These are phyloP conservation scores for Drosophila bifasciata DNA, from an alignment of 1,140 invertebrate genomes.

Conservation along the genomic window DNA sequence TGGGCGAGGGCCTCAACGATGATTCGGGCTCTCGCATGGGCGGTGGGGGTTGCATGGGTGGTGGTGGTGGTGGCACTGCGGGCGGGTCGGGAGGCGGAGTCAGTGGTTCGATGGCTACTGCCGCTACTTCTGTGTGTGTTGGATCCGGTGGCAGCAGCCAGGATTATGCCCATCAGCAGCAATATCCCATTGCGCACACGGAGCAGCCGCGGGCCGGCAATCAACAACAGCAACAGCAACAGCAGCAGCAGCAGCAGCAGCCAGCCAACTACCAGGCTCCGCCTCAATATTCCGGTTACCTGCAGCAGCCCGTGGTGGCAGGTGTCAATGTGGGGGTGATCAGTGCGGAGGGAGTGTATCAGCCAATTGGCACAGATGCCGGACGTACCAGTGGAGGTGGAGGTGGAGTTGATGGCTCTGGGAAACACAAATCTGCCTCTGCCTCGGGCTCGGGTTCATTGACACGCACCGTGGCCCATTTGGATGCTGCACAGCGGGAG, in stretches of 20 bases:
- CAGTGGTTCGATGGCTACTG: constrained; percentile 49
- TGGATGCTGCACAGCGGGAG: constrained; percentile 79
- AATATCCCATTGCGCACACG: constrained; percentile 77
- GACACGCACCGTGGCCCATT: constrained; percentile 76
- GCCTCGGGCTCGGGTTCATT: constrained; percentile 45
- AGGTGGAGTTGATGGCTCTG: constrained; percentile 4
- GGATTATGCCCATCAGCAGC: constrained; percentile 80
- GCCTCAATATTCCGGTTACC: constrained; percentile 78
- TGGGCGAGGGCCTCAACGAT: constrained; percentile 77
- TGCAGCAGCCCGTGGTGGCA: constrained; percentile 77
- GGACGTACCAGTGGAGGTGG: constrained; percentile 60
- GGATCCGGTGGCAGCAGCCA: constrained; percentile 70
- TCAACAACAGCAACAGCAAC: constrained; percentile 47
- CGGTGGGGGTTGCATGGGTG: constrained; percentile 40
- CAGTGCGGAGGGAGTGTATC: constrained; percentile 77
- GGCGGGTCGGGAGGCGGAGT: constrained; percentile 30
- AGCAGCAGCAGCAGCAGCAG: constrained; percentile 65
- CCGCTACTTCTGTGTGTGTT: constrained; percentile 23
- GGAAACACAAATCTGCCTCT: constrained; percentile 28
- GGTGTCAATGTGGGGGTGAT: constrained; percentile 81
- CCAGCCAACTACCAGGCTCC: constrained; percentile 68
- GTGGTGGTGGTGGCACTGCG: too few relatives aligned
- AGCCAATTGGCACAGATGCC: constrained; percentile 67
- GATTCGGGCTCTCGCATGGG: constrained; percentile 75
- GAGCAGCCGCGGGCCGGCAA: constrained; percentile 71